Evolutionary conservation across 2,888 invertebrate genomes (phyloP).

Genomic region (Troides helena): DNA sequence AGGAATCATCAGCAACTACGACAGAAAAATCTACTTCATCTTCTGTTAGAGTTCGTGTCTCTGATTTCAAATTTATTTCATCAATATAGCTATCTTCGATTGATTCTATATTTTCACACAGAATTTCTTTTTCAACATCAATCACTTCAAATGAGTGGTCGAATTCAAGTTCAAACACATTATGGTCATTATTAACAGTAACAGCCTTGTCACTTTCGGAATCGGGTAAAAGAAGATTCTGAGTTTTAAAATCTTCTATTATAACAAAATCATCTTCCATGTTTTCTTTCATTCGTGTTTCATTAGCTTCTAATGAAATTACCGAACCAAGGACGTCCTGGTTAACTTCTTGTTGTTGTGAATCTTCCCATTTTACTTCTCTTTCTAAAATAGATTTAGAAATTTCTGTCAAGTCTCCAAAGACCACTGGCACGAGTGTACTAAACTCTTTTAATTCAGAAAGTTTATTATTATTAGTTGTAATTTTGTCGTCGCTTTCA

Average conservation of each 20-base stretch:
- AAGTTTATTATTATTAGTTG: slow-evolving; percentile 31
- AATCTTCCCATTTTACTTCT: slow-evolving; percentile 27
- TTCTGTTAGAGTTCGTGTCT: background rate
- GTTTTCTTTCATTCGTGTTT: slow-evolving; percentile 4
- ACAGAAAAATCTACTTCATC: background rate
- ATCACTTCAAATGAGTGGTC: slow-evolving; percentile 28
- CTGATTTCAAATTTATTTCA: background rate
- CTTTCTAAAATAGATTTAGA: slow-evolving; percentile 9
- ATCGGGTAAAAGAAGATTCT: slow-evolving; percentile 10
- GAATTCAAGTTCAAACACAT: slow-evolving; percentile 19
- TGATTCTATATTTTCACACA: slow-evolving; percentile 11
- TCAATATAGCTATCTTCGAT: background rate
- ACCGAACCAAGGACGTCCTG: slow-evolving; percentile 22
- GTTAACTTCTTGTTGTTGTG: slow-evolving; percentile 28
- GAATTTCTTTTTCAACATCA: slow-evolving; percentile 24
- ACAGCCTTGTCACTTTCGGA: background rate
- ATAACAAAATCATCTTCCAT: slow-evolving; percentile 19
- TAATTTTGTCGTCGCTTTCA: slow-evolving; percentile 45
- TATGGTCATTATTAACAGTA: background rate
- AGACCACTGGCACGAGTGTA: slow-evolving; percentile 56
- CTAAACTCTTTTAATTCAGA: slow-evolving; percentile 3
- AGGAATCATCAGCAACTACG: slow-evolving; percentile 14
- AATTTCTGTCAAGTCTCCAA: slow-evolving; percentile 46
- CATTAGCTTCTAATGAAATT: background rate
- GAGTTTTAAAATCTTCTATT: slow-evolving; percentile 7